Conservation (phyloP, 2,113 vertebrate species). For the Variabilichromis moorii region DNA sequence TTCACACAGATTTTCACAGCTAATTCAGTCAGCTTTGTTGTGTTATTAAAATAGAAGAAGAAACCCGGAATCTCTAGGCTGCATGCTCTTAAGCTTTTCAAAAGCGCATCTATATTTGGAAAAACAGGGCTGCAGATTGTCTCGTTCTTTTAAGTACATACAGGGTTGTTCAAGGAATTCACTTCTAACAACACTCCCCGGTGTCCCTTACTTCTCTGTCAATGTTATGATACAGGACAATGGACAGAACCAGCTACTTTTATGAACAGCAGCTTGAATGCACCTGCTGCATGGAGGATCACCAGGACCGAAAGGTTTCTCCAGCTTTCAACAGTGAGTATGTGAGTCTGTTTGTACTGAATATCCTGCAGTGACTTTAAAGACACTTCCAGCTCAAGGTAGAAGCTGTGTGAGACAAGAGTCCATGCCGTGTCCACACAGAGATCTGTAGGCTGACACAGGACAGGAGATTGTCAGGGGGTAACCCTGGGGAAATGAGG, state of each 20-base stretch:
- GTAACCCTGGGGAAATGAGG: not conserved
- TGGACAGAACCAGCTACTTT: not conserved
- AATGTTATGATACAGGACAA: not conserved
- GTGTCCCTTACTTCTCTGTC: not conserved
- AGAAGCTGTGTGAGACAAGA: not conserved
- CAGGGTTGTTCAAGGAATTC: not conserved
- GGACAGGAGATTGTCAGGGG: slow-evolving; percentile 22
- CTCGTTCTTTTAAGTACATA: not conserved
- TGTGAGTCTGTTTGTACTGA: not conserved
- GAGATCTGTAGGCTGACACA: not conserved
- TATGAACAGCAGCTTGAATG: not conserved
- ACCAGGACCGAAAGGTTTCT: not conserved
- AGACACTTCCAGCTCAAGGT: not conserved
- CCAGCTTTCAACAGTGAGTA: not conserved
- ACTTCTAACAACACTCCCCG: not conserved
- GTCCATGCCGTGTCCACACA: not conserved
- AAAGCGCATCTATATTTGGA: not conserved
- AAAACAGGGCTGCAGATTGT: not conserved
- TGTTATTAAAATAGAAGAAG: not conserved
- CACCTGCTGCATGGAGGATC: not conserved
- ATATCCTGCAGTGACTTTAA: not conserved
- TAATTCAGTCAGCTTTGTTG: not conserved
- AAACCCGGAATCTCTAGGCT: not conserved
- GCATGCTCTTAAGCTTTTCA: not conserved
- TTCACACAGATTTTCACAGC: not conserved